Conservation (phyloP, 1,140 invertebrate genomes). For the Pomacea maculata region DNA sequence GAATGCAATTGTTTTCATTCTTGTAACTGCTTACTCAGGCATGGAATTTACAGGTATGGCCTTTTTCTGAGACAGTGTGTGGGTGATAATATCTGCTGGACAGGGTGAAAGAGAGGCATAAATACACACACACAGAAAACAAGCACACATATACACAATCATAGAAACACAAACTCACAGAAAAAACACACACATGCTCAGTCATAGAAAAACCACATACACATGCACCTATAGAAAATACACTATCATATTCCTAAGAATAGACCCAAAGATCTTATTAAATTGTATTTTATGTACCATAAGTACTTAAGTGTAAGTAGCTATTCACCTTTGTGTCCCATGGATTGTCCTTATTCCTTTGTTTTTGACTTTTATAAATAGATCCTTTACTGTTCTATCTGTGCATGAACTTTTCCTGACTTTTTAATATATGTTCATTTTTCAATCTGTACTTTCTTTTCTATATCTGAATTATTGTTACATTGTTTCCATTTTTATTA, state of each 20-base stretch:
- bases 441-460: no score
- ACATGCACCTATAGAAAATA: neutral
- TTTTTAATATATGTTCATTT: no score
- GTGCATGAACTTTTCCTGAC: no score
- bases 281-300: no score
- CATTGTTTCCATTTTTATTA: neutral
- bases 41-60: conserved; percentile 38
- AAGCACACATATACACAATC: neutral
- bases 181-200: neutral
- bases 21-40: conserved; percentile 27
- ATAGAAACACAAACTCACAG: neutral
- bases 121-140: neutral
- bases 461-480: neutral
- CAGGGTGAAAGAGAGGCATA: neutral
- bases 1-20: neutral
- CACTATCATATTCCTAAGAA: no score
- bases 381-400: no score
- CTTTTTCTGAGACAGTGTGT: no score
- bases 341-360: no score
- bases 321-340: no score
- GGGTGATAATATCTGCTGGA: neutral
- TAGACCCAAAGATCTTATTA: no score
- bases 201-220: neutral
- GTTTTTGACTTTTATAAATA: no score
- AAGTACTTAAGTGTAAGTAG: no score